A percentile compares a stretch with the other conserved stretches of the same genome.
These are phyloP conservation scores for Florisuga fusca DNA, from an alignment of 2,797 vertebrate genomes.

Conservation along the genomic window DNA sequence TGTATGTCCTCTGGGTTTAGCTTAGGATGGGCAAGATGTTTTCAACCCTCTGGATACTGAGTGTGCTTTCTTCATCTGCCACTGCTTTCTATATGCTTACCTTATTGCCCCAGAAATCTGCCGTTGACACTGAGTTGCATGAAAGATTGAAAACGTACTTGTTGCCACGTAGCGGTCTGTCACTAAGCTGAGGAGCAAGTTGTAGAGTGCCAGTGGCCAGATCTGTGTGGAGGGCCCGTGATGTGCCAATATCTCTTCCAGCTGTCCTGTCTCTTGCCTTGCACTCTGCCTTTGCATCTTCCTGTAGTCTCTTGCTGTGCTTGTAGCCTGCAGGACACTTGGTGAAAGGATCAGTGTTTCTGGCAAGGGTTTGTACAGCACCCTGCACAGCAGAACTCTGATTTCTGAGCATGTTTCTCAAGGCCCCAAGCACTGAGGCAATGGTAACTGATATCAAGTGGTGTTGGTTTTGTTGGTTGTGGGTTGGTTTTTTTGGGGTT, in stretches of 20 bases:
- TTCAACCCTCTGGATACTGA: background rate
- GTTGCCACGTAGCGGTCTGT: background rate
- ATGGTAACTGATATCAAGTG: background rate
- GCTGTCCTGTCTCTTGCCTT: background rate
- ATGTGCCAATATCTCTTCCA: background rate
- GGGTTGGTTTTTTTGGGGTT: too few species aligned
- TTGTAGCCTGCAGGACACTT: background rate
- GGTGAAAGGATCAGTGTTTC: background rate
- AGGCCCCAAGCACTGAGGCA: background rate
- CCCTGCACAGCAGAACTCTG: background rate
- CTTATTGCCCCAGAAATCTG: background rate
- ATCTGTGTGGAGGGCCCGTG: accelerated
- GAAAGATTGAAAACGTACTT: background rate
- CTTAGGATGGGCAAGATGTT: background rate
- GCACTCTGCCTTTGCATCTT: background rate
- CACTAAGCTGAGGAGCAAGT: background rate
- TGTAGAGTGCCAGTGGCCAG: background rate
- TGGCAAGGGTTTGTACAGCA: background rate
- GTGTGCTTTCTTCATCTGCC: background rate
- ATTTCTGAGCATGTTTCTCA: accelerated
- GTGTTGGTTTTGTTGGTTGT: too few species aligned
- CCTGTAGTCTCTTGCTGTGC: background rate
- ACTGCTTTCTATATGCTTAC: background rate
- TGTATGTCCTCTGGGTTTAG: background rate
- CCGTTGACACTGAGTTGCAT: background rate